Evolutionary conservation across 2,888 invertebrate species (phyloP).

Genomic region (Brenthis ino): DNA sequence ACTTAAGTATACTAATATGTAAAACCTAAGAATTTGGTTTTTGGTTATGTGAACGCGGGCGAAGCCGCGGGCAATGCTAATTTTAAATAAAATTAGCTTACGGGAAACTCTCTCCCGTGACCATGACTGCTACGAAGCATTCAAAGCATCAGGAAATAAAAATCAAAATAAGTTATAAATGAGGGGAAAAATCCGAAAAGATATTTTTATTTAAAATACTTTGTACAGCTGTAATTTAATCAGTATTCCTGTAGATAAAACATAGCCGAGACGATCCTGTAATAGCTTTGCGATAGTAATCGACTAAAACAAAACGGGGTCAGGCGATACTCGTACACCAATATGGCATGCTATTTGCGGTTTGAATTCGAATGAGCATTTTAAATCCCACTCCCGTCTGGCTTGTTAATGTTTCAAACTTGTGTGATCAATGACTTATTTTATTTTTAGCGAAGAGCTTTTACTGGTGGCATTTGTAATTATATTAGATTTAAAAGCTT

Average conservation of each 20-base stretch:
- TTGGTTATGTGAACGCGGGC: no score
- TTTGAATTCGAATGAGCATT: conserved; percentile 26
- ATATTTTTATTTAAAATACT: not conserved
- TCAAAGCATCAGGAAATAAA: no score
- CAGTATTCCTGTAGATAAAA: not conserved
- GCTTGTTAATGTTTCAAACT: conserved; percentile 13
- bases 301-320: conserved; percentile 32
- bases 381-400: conserved; percentile 23
- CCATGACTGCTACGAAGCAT: no score
- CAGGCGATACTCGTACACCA: conserved; percentile 28
- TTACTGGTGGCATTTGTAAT: conserved; percentile 13
- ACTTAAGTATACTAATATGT: no score
- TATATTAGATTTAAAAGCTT: conserved; percentile 13
- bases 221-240: not conserved
- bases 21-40: no score
- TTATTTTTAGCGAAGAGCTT: conserved; percentile 6
- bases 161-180: no score
- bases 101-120: no score
- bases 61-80: no score
- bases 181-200: not conserved
- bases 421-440: conserved; percentile 16
- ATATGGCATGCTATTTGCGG: conserved; percentile 33
- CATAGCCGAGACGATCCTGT: conserved; percentile 1
- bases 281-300: conserved; percentile 22
- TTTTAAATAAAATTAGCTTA: no score